Evolutionary conservation across 2,113 vertebrate genomes (phyloP).

Genomic region (Dipodomys spectabilis): DNA sequence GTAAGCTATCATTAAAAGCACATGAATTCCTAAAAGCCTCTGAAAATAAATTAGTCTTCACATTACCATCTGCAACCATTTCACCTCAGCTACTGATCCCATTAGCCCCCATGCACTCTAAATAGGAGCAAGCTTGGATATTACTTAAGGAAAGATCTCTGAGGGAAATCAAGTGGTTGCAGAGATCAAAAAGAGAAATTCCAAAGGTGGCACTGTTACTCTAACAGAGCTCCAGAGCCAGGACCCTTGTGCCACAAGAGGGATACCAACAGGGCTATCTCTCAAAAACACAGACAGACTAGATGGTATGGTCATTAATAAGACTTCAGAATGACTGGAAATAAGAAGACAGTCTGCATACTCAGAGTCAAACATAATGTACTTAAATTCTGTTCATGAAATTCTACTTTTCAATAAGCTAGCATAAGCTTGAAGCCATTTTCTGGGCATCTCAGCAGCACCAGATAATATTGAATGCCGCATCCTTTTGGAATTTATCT

Average conservation of each 20-base stretch:
- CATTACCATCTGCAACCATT: conserved; percentile 74
- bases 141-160: conserved; percentile 74
- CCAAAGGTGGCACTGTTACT: conserved; percentile 63
- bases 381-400: neutral
- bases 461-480: neutral
- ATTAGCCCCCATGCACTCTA: conserved; percentile 73
- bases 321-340: neutral
- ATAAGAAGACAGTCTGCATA: neutral
- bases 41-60: conserved; percentile 83
- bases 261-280: neutral
- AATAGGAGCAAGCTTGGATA: conserved; percentile 50
- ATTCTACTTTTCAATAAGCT: neutral
- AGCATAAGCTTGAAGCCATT: neutral
- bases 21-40: conserved; percentile 84
- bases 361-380: neutral
- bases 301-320: neutral
- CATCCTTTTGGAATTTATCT: neutral
- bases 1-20: conserved; percentile 86
- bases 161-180: conserved; percentile 68
- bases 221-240: conserved; percentile 29
- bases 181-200: conserved; percentile 72
- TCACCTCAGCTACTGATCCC: conserved; percentile 78
- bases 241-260: conserved; percentile 30
- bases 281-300: conserved; percentile 26
- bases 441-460: neutral